Evolutionary conservation across 2,797 vertebrate species (phyloP).

Genomic region (Synaphobranchus kaupii): DNA sequence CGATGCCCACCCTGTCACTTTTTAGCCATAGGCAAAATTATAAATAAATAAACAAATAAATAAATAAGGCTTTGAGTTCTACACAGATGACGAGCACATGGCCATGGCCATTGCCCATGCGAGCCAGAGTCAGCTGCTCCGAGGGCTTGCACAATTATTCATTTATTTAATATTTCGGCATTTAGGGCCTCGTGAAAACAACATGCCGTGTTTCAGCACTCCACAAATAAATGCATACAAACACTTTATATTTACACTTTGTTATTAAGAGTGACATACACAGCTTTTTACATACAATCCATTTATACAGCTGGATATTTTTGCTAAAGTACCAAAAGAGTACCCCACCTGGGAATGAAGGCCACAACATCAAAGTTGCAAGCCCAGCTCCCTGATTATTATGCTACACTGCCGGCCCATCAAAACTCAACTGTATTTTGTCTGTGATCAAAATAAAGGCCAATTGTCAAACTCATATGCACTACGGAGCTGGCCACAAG

Average conservation of each 20-base stretch:
- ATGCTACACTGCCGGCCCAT: background rate
- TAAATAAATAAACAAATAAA: background rate
- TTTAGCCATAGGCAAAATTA: slow-evolving; percentile 32
- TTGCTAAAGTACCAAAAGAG: background rate
- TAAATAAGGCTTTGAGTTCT: slow-evolving; percentile 18
- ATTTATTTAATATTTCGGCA: slow-evolving; percentile 40
- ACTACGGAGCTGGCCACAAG: background rate
- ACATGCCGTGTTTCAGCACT: background rate
- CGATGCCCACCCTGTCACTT: slow-evolving; percentile 40
- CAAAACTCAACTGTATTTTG: background rate
- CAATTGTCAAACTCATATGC: background rate
- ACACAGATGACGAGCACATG: background rate
- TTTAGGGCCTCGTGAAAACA: slow-evolving; percentile 29
- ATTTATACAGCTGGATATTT: background rate
- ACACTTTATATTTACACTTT: background rate
- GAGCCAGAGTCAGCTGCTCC: slow-evolving; percentile 14
- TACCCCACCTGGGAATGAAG: too few species aligned
- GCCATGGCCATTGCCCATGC: slow-evolving; percentile 12
- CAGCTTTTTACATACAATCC: background rate
- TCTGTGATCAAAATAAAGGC: background rate
- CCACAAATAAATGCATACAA: background rate
- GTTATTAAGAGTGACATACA: background rate
- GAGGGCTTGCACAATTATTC: slow-evolving; percentile 36
- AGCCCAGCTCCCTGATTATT: background rate
- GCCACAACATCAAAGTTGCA: background rate